phyloP scores from a whole-genome alignment of 2,797 vertebrate genomes.

The Arrhamphus sclerolepis region DNA sequence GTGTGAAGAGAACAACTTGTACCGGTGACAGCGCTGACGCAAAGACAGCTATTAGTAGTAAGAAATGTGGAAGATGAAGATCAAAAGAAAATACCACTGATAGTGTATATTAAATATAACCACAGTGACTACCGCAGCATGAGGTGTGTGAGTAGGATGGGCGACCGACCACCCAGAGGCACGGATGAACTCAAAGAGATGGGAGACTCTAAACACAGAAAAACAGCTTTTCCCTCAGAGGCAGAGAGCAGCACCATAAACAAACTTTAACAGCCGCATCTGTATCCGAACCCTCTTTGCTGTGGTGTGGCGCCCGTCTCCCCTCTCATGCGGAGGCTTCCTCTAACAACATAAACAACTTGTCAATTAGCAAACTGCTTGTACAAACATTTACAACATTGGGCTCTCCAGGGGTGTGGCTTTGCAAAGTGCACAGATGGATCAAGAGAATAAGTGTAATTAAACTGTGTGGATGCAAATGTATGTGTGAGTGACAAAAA shows the following conservation, averaged over 20 bases:
- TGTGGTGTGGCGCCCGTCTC: slow-evolving; percentile 39
- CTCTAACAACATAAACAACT: slow-evolving; percentile 67
- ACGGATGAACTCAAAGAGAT: slow-evolving; percentile 36
- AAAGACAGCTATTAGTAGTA: slow-evolving; percentile 49
- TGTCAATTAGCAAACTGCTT: slow-evolving; percentile 72
- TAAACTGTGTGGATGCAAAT: slow-evolving; percentile 13
- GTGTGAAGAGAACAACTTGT: slow-evolving; percentile 49
- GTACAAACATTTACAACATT: slow-evolving; percentile 59
- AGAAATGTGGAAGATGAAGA: slow-evolving; percentile 41
- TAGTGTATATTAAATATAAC: slow-evolving; percentile 29
- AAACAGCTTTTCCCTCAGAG: slow-evolving; percentile 36
- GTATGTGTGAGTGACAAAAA: too few relatives aligned
- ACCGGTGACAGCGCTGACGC: slow-evolving; percentile 17
- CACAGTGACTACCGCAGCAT: slow-evolving; percentile 32
- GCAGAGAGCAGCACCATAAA: slow-evolving; percentile 46
- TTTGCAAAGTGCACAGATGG: slow-evolving; percentile 25
- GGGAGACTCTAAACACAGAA: slow-evolving; percentile 43
- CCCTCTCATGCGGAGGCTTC: slow-evolving; percentile 51
- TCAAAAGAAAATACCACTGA: slow-evolving; percentile 41
- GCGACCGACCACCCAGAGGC: slow-evolving; percentile 59
- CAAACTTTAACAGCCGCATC: slow-evolving; percentile 61
- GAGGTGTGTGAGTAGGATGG: slow-evolving; percentile 21
- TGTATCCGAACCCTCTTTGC: slow-evolving; percentile 48
- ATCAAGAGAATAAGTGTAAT: slow-evolving; percentile 33
- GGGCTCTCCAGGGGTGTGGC: slow-evolving; percentile 49